Conservation (phyloP, 1,140 invertebrate genomes). For the Zaprionus taronus region DNA sequence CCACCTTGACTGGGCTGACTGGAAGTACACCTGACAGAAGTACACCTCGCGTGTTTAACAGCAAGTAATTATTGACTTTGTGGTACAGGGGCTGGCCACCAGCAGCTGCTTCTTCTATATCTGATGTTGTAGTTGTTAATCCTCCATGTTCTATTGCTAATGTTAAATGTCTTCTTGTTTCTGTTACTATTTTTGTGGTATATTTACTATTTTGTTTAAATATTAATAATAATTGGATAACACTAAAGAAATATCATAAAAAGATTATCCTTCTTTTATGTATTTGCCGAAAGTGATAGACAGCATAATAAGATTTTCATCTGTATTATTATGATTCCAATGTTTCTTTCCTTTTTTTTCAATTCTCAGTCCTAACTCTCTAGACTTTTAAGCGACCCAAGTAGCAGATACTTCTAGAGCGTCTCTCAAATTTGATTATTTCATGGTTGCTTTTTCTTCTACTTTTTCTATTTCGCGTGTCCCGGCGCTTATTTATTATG, state of each 20-base stretch:
- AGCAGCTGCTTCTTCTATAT: not conserved
- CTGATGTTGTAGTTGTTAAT: constrained; percentile 33
- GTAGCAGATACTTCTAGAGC: not conserved
- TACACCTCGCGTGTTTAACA: constrained; percentile 22
- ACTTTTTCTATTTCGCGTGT: not conserved
- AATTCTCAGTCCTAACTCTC: not conserved
- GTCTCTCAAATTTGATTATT: constrained; percentile 63
- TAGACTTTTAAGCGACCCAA: not conserved
- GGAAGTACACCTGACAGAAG: no score
- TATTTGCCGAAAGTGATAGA: no score
- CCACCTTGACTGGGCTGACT: no score
- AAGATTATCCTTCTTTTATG: no score
- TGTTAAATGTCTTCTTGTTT: constrained; percentile 56
- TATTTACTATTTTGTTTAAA: no score
- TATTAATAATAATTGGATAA: no score
- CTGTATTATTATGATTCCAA: no score
- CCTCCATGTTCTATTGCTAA: constrained; percentile 71
- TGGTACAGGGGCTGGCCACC: constrained; percentile 15
- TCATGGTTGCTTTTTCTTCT: constrained; percentile 34
- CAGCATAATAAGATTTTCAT: no score
- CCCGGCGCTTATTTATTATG: constrained; percentile 52
- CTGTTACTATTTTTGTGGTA: no score
- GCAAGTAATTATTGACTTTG: not conserved
- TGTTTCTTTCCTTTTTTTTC: not conserved
- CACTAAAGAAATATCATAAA: no score